These are phyloP conservation scores for Nematostella vectensis DNA, from an alignment of 92 coral and sea anemone species.

Conservation along the genomic window DNA sequence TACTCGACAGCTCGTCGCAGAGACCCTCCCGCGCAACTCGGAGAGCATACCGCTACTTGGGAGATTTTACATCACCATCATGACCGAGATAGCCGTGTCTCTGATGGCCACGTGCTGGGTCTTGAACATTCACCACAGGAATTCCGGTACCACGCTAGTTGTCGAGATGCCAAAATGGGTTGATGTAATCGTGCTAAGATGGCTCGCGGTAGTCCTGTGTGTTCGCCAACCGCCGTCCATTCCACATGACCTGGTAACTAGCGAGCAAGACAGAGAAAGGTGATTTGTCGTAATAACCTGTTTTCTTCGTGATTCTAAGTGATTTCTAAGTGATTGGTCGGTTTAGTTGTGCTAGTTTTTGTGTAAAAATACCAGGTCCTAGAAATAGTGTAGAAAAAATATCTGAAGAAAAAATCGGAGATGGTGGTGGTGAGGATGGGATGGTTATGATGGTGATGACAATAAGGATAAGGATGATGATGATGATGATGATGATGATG, in stretches of 20 bases:
- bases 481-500: too few relatives aligned
- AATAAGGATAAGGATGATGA: too few relatives aligned
- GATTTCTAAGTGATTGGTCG: too few relatives aligned
- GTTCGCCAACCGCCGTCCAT: slow-evolving; percentile 58
- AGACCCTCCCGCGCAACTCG: slow-evolving; percentile 81
- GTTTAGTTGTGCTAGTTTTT: too few relatives aligned
- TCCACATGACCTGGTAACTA: too few relatives aligned
- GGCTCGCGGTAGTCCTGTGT: slow-evolving; percentile 50
- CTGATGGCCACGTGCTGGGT: slow-evolving; percentile 85
- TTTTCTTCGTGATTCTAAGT: too few relatives aligned
- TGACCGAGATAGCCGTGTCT: slow-evolving; percentile 76
- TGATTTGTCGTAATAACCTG: too few relatives aligned
- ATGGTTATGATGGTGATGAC: too few relatives aligned
- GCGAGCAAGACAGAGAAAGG: slow-evolving; percentile 8
- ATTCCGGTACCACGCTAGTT: slow-evolving; percentile 44
- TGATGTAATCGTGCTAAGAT: slow-evolving; percentile 40
- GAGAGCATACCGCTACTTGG: slow-evolving; percentile 78
- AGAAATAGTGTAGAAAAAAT: too few relatives aligned
- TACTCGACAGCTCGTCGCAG: slow-evolving; percentile 67
- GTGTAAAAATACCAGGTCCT: too few relatives aligned
- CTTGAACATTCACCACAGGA: slow-evolving; percentile 67
- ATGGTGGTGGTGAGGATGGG: too few relatives aligned
- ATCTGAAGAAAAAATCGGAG: too few relatives aligned
- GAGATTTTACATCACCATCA: slow-evolving; percentile 74
- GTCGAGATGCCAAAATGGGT: slow-evolving; percentile 54